Base-by-base conservation (phyloP, 2,888 invertebrate genomes). In the Lithodes maja region DNA sequence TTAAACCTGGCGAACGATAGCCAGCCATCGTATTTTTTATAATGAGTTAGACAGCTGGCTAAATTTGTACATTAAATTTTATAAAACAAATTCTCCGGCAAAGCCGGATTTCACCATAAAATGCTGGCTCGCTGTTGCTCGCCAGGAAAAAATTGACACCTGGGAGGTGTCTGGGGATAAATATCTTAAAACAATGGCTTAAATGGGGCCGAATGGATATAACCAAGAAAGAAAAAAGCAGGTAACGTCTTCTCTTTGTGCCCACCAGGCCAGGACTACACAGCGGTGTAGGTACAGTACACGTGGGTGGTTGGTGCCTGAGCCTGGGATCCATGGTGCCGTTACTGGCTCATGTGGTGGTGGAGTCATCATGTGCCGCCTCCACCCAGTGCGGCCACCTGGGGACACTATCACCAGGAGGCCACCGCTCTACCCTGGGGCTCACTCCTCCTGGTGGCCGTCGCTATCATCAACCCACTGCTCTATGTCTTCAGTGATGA, bases 401-500 rank as follows among this genome's bases (percentile, higher is more conserved):
- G 89, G 7, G 77, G 78, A 49, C 91, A 91, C 52, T 91, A 91
- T 77, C 91, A 91, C 50, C 89, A 91, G 50, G 91, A 91, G 54
- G 91, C 86, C 2, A 83, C 91, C n/a, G 86, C 91, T 49, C 86
- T 91, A 2, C 91, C 91, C 33, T 91, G 91, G 91, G 77, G 83
- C 54, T 86, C 91, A 53, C 86, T 91, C 15, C 85, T 91, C 1
- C 85, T 91, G 33, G 83, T 84, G 54, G 89, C 91, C 17, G 89
- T 89, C 50, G 91, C 89, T 3, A 86, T 89, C 68, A 86, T 86
- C 49, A 89, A 89, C 78, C 91, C 91, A 52, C 91, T 91, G 7
- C 91, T 91, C 84, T 91, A 91, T 54, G 89, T 91, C 50, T 91
- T 91, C 89, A 87, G 89, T 9, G 91, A 91, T 82, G 91, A 91